Evolutionary conservation across 2,113 vertebrate genomes (phyloP), one percentile per base, ranked within the genome.

Genomic region (Silurus meridionalis): DNA sequence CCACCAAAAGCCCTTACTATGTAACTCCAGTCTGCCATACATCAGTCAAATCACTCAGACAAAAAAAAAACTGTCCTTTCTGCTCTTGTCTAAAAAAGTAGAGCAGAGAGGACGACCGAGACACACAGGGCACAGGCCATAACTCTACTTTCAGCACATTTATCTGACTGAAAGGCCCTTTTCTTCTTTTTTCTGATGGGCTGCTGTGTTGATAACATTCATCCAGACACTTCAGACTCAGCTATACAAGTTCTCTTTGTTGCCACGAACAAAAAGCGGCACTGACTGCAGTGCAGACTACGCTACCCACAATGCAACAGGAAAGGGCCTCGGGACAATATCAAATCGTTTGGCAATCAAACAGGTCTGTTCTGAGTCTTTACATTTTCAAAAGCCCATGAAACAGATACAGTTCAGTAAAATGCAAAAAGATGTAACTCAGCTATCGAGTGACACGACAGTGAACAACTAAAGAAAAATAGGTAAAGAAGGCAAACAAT

Each of bases 191-290:
- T 75, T 37, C 19, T n/a, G 60, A 84, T 79, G 50, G 80, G 82
- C 75, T 89, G 80, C 58, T 85, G 74, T 25, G 82, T 78, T 19
- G 86, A 87, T 89, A 89, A 84, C 87, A 77, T 90, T 87, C 86
- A 69, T 71, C 67, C 67, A 53, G 79, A 90, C 87, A 88, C 87
- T 86, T 85, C 75, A 85, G 72, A 81, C 52, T 74, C 23, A 23
- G 66, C 83, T 61, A 72, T 75, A 89, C 66, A 87, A 84, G 83
- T 80, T 79, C 85, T 87, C 83, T 87, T 86, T 88, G 72, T 82
- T 78, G 15, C 7, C 48, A 37, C n/a, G 50, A 77, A 85, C 74
- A 87, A 87, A 87, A 85, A 80, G 71, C 8, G 7, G 10, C 23
- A 75, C 64, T 87, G 50, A 83, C 74, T 48, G 75, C 19, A n/a